phyloP scores from a whole-genome alignment of 2,888 invertebrate species.

The Synergus gifuensis region DNA sequence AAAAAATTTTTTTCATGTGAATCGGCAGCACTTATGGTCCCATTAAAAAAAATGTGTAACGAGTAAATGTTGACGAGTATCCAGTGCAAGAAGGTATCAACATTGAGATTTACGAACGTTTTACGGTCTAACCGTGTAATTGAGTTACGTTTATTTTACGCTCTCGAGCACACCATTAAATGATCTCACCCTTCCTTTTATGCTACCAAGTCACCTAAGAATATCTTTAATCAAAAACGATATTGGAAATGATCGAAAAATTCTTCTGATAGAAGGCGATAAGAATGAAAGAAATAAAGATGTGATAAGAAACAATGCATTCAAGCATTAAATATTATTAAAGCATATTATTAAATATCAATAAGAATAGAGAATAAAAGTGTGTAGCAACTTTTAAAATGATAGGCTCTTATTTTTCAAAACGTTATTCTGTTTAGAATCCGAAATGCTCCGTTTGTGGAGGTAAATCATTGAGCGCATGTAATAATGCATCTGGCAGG shows the following conservation, averaged over 20 bases:
- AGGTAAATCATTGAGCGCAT: background rate
- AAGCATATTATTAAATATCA: too few species aligned
- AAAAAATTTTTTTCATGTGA: slow-evolving; percentile 2
- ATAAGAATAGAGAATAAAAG: too few species aligned
- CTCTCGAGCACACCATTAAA: slow-evolving; percentile 37
- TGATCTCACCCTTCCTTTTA: slow-evolving; percentile 22
- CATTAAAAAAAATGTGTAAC: slow-evolving; percentile 40
- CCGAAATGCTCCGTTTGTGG: background rate
- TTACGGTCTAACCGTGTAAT: slow-evolving; percentile 31
- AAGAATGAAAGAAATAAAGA: too few species aligned
- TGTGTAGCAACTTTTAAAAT: too few species aligned
- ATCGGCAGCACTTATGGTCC: slow-evolving; percentile 39
- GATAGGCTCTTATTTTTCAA: too few species aligned
- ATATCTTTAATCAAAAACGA: slow-evolving; percentile 33
- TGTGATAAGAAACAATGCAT: too few species aligned
- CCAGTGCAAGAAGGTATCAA: slow-evolving; percentile 42
- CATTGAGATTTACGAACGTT: slow-evolving; percentile 44
- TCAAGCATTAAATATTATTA: background rate
- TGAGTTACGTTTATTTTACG: slow-evolving; percentile 42
- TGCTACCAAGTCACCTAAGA: background rate
- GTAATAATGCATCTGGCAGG: background rate
- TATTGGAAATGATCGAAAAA: background rate
- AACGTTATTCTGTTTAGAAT: too few species aligned
- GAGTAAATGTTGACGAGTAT: slow-evolving; percentile 34
- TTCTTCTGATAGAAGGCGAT: background rate